Conservation (phyloP, 2,113 vertebrate species). For the Misgurnus mizolepis region DNA sequence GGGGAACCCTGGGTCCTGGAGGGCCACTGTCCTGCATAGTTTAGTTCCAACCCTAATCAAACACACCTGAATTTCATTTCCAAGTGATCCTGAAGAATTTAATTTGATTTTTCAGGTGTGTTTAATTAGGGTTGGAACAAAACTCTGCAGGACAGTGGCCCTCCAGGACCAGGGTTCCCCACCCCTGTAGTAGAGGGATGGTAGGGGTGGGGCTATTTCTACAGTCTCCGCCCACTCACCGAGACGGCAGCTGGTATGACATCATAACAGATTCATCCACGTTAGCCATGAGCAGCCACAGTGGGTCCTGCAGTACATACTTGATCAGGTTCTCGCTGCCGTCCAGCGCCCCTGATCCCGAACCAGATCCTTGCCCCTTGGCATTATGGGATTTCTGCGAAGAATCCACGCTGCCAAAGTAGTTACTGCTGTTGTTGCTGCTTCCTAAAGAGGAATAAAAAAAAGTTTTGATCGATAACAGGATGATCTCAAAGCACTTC, state of each 20-base stretch:
- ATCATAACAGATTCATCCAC: constrained; percentile 84
- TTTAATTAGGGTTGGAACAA: too few species aligned
- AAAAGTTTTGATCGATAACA: too few species aligned
- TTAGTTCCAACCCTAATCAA: too few species aligned
- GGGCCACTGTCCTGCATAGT: too few species aligned
- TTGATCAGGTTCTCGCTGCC: constrained; percentile 74
- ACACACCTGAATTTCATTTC: too few species aligned
- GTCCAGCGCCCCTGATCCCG: constrained; percentile 57
- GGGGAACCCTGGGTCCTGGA: too few species aligned
- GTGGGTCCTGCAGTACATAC: constrained; percentile 80
- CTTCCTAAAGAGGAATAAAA: constrained; percentile 69
- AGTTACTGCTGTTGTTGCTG: constrained; percentile 89
- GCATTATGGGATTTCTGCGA: constrained; percentile 85
- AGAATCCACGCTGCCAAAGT: constrained; percentile 91
- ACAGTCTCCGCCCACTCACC: constrained; percentile 73
- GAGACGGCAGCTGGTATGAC: constrained; percentile 87
- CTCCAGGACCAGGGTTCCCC: too few species aligned
- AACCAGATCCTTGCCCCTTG: constrained; percentile 54
- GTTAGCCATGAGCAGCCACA: constrained; percentile 85
- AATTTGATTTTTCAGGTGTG: too few species aligned
- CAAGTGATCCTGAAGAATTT: too few species aligned
- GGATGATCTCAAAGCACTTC: neutral
- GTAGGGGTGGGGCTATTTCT: neutral
- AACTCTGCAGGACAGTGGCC: too few species aligned
- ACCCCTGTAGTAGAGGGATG: neutral